Percentiles rank a stretch among this genome's conserved stretches.
Conservation (phyloP, 1,140 invertebrate genomes). For the Doryteuthis pealeii region DNA sequence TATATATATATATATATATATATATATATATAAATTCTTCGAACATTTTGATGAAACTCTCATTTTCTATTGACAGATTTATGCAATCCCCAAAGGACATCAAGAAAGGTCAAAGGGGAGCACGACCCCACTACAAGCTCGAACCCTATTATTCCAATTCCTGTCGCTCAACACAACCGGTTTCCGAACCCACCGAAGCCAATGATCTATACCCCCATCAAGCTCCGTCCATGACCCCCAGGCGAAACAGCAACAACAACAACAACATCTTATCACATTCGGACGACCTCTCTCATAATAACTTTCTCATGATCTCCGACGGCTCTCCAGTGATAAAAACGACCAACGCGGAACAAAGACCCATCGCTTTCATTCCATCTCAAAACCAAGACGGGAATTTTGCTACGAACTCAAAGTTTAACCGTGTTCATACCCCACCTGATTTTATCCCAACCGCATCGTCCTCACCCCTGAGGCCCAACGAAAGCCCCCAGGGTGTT, state of each 20-base stretch:
- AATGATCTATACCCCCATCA: neutral
- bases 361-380: too few species aligned
- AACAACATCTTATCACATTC: neutral
- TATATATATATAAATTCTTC: neutral
- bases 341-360: too few species aligned
- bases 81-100: conserved; percentile 49
- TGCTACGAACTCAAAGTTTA: too few species aligned
- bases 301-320: neutral
- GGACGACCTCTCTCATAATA: neutral
- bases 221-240: neutral
- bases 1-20: neutral
- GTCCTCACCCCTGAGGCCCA: neutral
- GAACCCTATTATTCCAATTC: conserved; percentile 5
- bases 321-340: neutral
- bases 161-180: too few species aligned
- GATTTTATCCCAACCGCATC: neutral
- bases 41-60: neutral
- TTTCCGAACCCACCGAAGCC: neutral
- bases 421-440: neutral
- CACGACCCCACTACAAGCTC: conserved; percentile 42
- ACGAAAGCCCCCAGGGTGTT: neutral
- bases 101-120: conserved; percentile 52
- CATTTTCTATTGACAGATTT: conserved; percentile 36
- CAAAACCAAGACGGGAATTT: too few species aligned
- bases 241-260: neutral